Base-by-base conservation (phyloP, 2,888 invertebrate genomes). In the Cerceris ruficornis region DNA sequence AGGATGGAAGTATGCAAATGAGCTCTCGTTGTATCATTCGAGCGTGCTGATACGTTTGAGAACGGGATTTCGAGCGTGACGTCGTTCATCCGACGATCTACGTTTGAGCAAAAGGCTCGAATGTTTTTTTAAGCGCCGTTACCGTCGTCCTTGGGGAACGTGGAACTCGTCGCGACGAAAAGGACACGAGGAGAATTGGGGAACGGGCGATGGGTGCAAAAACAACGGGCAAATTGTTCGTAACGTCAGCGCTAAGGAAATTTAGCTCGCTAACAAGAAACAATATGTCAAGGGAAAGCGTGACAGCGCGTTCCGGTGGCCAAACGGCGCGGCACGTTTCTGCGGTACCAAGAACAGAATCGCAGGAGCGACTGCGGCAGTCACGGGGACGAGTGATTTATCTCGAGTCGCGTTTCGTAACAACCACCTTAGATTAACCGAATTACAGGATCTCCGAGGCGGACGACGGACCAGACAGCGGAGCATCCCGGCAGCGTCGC, bases 391-490 rank as follows among this genome's bases (percentile, higher is more conserved):
- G 88, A 89, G 87, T 89, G 89, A 89, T 89, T 89, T 89, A 90
- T 89, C 84, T 82, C 79, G 84, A 87, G 85, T 84, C 86, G 86
- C 81, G 83, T 84, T 81, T 86, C 87, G 83, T 87, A 87, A 87
- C 88, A 89, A 88, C 88, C 87, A 81, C 90, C 88, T 90, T 89
- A 88, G 91, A 91, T 89, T 88, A 88, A 87, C 88, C 86, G 89
- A 89, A 90, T 89, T 88, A 89, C 89, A 79, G 87, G 87, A 88
- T 88, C 86, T 86, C 82, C 77, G 80, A 79, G 75, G 81, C 77
- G 75, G 78, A 69, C 55, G 65, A n/a, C n/a, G n/a, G 28, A 28
- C 28, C 28, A 28, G 28, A 28, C 28, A 28, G 28, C 4, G 28
- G 28, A 28, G 28, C 28, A 28, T 49, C 28, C 52, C 42, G 64